Evolutionary conservation across 1,140 invertebrate species (phyloP).

Genomic region (Meloidogyne exigua): DNA sequence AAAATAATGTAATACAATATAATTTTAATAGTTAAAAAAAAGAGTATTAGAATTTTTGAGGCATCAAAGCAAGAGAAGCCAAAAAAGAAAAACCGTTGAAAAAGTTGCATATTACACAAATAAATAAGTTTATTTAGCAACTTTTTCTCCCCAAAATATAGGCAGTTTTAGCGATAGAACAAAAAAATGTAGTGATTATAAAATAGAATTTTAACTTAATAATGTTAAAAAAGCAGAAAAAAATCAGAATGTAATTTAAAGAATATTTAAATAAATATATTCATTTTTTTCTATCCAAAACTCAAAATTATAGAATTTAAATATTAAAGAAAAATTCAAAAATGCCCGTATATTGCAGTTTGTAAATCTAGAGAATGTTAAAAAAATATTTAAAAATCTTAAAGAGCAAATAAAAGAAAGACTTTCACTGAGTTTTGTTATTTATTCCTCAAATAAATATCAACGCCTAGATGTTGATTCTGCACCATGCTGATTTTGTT

Average conservation of each 20-base stretch:
- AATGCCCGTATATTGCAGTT: conserved; percentile 4
- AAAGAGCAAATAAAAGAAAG: conserved; percentile 3
- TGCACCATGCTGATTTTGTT: conserved; percentile 20
- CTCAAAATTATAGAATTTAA: no score
- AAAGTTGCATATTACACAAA: neutral
- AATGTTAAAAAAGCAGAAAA: neutral
- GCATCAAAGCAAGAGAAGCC: neutral
- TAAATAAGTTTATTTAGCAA: no score
- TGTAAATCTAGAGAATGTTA: neutral
- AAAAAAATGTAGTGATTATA: neutral
- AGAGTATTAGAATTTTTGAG: neutral
- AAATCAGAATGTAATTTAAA: neutral
- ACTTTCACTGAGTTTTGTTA: neutral
- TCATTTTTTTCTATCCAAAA: neutral
- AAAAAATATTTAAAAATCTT: neutral
- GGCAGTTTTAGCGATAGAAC: neutral
- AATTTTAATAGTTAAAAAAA: neutral
- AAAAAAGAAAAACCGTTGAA: neutral
- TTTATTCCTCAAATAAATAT: neutral
- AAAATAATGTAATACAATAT: neutral
- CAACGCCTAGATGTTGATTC: conserved; percentile 1
- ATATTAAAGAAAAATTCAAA: neutral
- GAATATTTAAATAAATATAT: neutral
- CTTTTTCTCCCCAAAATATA: neutral
- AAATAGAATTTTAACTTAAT: neutral